Conservation (phyloP, 1,140 invertebrate genomes). For the Centruroides vittatus region DNA sequence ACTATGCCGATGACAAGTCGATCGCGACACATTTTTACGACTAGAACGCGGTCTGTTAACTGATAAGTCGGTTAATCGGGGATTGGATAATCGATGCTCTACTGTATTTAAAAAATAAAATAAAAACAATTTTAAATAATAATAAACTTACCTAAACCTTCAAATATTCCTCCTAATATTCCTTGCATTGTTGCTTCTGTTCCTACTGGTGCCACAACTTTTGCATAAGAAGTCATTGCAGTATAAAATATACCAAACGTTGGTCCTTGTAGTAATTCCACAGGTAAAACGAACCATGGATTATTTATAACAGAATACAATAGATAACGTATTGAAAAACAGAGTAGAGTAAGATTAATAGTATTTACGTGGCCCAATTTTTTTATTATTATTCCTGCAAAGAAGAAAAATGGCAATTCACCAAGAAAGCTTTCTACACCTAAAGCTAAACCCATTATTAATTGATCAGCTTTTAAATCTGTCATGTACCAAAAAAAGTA, state of each 20-base stretch:
- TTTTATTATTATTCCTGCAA: slow-evolving; percentile 62
- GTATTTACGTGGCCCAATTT: slow-evolving; percentile 52
- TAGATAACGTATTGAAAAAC: slow-evolving; percentile 58
- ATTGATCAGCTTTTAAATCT: slow-evolving; percentile 31
- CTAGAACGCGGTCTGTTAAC: no score
- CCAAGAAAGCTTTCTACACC: slow-evolving; percentile 68
- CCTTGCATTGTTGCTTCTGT: slow-evolving; percentile 63
- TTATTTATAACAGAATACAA: slow-evolving; percentile 57
- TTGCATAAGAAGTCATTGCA: slow-evolving; percentile 74
- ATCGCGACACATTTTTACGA: no score
- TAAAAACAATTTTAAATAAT: no score
- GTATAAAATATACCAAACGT: slow-evolving; percentile 80
- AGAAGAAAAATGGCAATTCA: slow-evolving; percentile 78
- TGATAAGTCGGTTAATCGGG: no score
- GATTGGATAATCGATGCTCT: no score
- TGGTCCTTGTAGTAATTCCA: slow-evolving; percentile 72
- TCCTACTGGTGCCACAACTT: slow-evolving; percentile 64
- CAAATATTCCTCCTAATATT: slow-evolving; percentile 36
- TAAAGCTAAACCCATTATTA: slow-evolving; percentile 61
- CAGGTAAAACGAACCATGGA: slow-evolving; percentile 60
- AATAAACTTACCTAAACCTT: slow-evolving; percentile 14
- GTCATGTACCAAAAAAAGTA: slow-evolving; percentile 44
- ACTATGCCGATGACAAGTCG: no score
- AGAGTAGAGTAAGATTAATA: slow-evolving; percentile 46
- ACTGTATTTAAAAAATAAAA: no score